These are phyloP conservation scores for Crocidura indochinensis DNA, from an alignment of 2,797 vertebrate genomes.

Conservation along the genomic window DNA sequence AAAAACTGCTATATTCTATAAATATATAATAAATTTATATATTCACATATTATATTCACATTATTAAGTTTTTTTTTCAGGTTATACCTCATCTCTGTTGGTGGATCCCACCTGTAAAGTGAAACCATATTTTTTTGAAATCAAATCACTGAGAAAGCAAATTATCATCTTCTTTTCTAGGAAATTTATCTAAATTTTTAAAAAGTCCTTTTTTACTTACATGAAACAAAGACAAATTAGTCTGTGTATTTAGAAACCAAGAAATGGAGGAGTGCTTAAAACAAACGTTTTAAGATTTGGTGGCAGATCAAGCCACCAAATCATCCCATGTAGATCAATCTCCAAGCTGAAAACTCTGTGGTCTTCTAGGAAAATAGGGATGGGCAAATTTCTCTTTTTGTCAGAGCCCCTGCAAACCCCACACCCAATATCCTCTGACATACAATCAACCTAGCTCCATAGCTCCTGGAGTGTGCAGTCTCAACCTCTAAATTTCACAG, in stretches of 20 bases:
- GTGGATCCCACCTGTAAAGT: slow-evolving; percentile 10
- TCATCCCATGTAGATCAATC: neutral
- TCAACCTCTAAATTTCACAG: too few relatives aligned
- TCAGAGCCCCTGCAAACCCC: too few relatives aligned
- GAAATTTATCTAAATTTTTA: slow-evolving; percentile 32
- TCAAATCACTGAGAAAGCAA: slow-evolving; percentile 2
- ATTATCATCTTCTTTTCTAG: slow-evolving; percentile 43
- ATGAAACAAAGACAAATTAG: slow-evolving; percentile 64
- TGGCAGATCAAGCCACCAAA: neutral
- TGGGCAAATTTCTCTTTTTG: too few relatives aligned
- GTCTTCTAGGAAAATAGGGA: too few relatives aligned
- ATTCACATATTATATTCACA: too few relatives aligned
- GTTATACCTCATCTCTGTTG: neutral
- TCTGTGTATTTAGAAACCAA: slow-evolving; percentile 12
- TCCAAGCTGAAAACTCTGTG: too few relatives aligned
- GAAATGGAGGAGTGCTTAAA: slow-evolving; percentile 61
- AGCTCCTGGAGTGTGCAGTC: too few relatives aligned
- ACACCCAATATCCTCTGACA: too few relatives aligned
- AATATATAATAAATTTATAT: too few relatives aligned
- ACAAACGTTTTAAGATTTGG: slow-evolving; percentile 48
- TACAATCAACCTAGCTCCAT: too few relatives aligned
- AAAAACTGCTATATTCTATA: too few relatives aligned
- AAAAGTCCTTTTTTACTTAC: slow-evolving; percentile 9
- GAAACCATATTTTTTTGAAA: neutral
- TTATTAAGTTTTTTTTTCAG: neutral